Evolutionary conservation across 2,797 vertebrate genomes (phyloP).

Genomic region (Avahi laniger): DNA sequence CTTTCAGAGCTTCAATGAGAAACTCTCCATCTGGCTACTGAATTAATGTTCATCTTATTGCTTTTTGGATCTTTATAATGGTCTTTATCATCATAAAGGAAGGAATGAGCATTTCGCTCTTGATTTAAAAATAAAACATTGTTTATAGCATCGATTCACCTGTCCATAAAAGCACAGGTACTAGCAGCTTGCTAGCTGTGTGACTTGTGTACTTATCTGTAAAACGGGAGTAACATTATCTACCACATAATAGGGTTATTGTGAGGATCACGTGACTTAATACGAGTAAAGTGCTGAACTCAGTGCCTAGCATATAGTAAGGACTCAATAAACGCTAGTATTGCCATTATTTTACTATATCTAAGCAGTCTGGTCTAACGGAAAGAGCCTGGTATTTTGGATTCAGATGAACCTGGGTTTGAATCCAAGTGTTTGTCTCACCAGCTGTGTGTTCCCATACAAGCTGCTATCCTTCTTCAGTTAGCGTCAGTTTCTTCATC

Average conservation of each 20-base stretch:
- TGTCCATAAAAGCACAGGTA: neutral
- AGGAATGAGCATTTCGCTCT: neutral
- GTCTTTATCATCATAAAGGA: neutral
- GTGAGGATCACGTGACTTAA: neutral
- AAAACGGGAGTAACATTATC: neutral
- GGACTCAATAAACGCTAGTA: neutral
- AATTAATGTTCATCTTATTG: neutral
- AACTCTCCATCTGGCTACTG: neutral
- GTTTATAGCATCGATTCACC: neutral
- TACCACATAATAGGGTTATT: neutral
- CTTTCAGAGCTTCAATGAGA: neutral
- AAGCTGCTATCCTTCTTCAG: neutral
- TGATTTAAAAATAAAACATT: neutral
- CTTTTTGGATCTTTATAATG: neutral
- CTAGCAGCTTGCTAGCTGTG: neutral
- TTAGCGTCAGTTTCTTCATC: neutral
- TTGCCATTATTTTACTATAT: neutral
- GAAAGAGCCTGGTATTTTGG: neutral
- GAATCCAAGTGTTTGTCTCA: neutral
- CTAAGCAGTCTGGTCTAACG: neutral
- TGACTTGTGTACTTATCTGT: neutral
- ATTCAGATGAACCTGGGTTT: neutral
- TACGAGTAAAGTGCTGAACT: neutral
- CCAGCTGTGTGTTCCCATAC: neutral
- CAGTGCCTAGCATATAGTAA: neutral